Evolutionary conservation across 2,797 vertebrate genomes (phyloP), one percentile per base, ranked within the genome.

Genomic region (Alauda arvensis): DNA sequence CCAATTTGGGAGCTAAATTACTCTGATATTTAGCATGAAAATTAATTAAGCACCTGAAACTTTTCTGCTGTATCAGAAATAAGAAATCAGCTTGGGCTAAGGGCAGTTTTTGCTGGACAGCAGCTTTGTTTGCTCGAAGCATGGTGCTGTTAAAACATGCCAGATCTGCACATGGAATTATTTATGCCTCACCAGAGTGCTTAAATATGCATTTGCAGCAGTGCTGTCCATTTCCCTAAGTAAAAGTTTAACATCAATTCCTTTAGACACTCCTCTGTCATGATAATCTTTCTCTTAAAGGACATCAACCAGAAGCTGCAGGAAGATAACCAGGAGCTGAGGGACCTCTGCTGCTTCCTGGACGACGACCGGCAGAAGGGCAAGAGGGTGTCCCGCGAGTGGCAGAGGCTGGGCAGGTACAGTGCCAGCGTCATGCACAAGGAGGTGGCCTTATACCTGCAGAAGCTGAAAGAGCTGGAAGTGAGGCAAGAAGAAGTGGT

Each of bases 221-320:
- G 25, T 8, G 62, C 28, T 72, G 49, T 59, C 69, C 31, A 1
- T 37, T 83, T 76, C 23, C 46, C 77, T 69, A 29, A 40, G 1
- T 69, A 34, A 10, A 20, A 45, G 34, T 39, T 10, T 45, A 69
- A 66, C 31, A 12, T 23, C 67, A 61, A 51, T 57, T 69, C 43
- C 61, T 81, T 40, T 59, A 65, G 67, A 67, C 67, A 1, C 33
- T 45, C 57, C 77, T 90, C 25, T 90, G 72, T 72, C 94, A 81
- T 57, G 68, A 52, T 42, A 42, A 91, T 90, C 59, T 89, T 85
- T 94, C 90, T 92, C 92, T 97, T 97, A 43, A 97, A 99, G 98
- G 99, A 99, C 62, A 98, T 99, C 94, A 99, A 99, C 96, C 98
- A 99, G 98, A 99, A 99, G 92, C 97, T 99, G 78, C 99, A 99